Evolutionary conservation across 2,888 invertebrate species (phyloP), one percentile per base, ranked within the genome.

Genomic region (Eupithecia subfuscata): DNA sequence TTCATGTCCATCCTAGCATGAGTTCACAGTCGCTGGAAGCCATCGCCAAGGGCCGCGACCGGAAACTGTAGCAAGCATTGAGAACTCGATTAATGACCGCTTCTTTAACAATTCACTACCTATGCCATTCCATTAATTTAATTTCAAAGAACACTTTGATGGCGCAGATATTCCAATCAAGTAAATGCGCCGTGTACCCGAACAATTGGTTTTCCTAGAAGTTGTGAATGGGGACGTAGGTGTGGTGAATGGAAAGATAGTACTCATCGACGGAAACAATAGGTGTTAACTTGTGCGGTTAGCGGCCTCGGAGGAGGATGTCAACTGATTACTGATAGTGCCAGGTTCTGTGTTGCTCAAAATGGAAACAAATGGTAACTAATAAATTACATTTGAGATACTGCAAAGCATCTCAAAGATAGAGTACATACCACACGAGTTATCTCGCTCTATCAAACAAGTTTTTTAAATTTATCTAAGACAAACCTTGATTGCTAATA

Each of bases 181-280:
- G 81, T 82, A 88, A 88, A 90, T 88, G 84, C 85, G 85, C 90
- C 88, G 89, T 83, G 90, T 90, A 91, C 81, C 68, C 78, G 83
- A 88, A 90, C 90, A 90, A 91, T 91, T 83, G 88, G 84, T 83
- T 80, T 91, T 92, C 90, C 85, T 88, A 88, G 91, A 91, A 91
- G 77, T 83, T 72, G 79, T 85, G 84, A 86, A 86, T 86, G 84
- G 82, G 80, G 82, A 86, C 83, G 85, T 82, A 83, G 86, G 85
- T 84, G 85, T 84, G 81, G 83, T 86, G 88, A 88, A 89, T 88
- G 85, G 85, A 85, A 85, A 87, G 84, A 86, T 82, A 79, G 85
- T 85, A 86, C 85, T 85, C 86, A 84, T 85, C 88, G 83, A 77
- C 84, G 87, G 86, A 89, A 89, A 91, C 90, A 91, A 91, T 91